Evolutionary conservation across 2,797 vertebrate genomes (phyloP), one percentile per base, ranked within the genome.

Genomic region (Apogon talboti): DNA sequence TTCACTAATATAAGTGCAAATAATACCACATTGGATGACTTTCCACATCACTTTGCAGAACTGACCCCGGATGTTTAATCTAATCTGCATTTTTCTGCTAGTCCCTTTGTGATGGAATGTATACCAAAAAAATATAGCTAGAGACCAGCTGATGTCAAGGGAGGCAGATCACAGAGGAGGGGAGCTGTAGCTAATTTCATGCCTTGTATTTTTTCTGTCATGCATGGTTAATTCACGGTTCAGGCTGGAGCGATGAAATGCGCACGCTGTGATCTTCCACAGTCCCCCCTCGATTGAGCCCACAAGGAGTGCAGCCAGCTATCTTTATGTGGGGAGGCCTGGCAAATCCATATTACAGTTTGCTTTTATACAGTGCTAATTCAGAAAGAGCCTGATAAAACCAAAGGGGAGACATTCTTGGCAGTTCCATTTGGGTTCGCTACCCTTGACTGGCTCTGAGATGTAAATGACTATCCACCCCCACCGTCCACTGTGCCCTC

Each of bases 171-270:
- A 82, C 76, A 83, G 76, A 67, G 70, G 66, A 88, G 72, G 59
- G 49, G 75, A 79, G 82, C 72, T 81, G 83, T 55, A 81, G 82
- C 87, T 91, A 87, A 92, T 92, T 92, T 92, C 85, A 91, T 89
- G 85, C 86, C 76, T 87, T 83, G 82, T 89, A 85, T 91, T 90
- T 88, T 44, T 81, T 74, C 81, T 69, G 70, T 83, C 83, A 88
- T 73, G 85, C 89, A 76, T 82, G 79, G 74, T 56, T 87, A 85
- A 90, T 86, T 91, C 73, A 75, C 43, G 37, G 74, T 79, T 66
- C 66, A 67, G 71, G 69, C 78, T 21, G 13, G 62, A 10, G 6
- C 59, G 28, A 83, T 86, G 80, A 86, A 89, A 89, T 53, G 43
- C 45, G 40, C 33, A 56, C 60, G 54, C 74, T 76, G 79, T 80